Conservation (phyloP, 2,888 invertebrate species). For the Drosophila borealis region DNA sequence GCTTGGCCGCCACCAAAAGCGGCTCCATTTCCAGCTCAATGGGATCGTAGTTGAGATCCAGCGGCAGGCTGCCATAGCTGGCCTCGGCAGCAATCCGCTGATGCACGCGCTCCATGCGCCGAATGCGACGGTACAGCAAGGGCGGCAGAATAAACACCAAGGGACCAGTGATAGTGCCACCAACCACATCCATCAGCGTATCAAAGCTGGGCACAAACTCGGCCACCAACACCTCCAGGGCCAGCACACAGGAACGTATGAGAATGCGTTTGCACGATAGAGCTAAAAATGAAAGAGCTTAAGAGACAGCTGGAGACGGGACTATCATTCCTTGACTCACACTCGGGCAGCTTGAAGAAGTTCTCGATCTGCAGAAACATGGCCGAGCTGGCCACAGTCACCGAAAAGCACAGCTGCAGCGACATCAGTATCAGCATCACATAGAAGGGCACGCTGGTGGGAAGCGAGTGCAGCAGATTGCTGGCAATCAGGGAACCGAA, state of each 20-base stretch:
- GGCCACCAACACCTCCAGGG: conserved; percentile 90
- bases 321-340: conserved; percentile 85
- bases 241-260: conserved; percentile 89
- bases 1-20: conserved; percentile 40
- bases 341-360: conserved; percentile 89
- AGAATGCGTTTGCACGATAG: conserved; percentile 91
- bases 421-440: conserved; percentile 91
- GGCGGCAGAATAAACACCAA: conserved; percentile 94
- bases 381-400: conserved; percentile 91
- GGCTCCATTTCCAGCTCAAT: conserved; percentile 69
- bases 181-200: conserved; percentile 93
- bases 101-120: conserved; percentile 85
- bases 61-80: conserved; percentile 81
- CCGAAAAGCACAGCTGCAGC: conserved; percentile 91
- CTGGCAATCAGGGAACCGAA: conserved; percentile 88
- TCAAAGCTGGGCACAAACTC: conserved; percentile 94
- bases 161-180: conserved; percentile 93
- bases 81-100: conserved; percentile 82
- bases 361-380: conserved; percentile 94
- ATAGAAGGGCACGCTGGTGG: conserved; percentile 88
- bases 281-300: conserved; percentile 86
- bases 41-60: conserved; percentile 82
- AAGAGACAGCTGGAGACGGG: too few relatives aligned
- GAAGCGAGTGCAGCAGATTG: conserved; percentile 89
- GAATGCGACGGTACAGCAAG: conserved; percentile 90